Base-by-base conservation (phyloP, 2,797 vertebrate genomes). In the Chelonia mydas region DNA sequence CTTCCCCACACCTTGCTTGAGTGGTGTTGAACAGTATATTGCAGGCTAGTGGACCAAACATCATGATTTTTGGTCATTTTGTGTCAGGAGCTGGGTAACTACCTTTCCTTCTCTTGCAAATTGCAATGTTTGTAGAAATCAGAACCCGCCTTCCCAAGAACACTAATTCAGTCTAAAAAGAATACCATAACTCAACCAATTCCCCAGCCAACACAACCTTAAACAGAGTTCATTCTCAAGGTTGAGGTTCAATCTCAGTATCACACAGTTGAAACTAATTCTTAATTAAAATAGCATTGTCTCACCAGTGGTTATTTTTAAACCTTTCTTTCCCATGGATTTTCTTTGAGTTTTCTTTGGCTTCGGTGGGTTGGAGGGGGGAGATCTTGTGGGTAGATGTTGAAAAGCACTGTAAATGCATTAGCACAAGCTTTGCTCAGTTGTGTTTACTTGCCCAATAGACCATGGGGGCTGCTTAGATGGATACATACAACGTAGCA, bases 301-400 rank as follows among this genome's bases (percentile, higher is more conserved):
- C 45, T 41, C 72, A 86, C 49, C 51, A 87, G 61, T 86, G 81
- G 79, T 89, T 95, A 59, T 92, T 96, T 95, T 82, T 81, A 86
- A 83, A 37, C 83, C 82, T 89, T 65, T 92, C 91, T 23, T 96
- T 89, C 51, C 6, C 86, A 3, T 59, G 21, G 96, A 81, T 0
- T 1, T 50, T 33, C 89, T 89, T 90, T 86, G 49, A 50, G 78
- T 79, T 96, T 92, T 84, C 74, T 86, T 49, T 95, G 92, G 12
- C 10, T 54, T 21, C n/a, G 31, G 10, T 3, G 33, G 49, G 50
- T 77, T 90, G 53, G 76, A 84, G 53, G 72, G 65, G n/a, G 86
- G 81, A 94, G 54, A 23, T 33, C 41, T 57, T 87, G 37, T 27
- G 54, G 9, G 54, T 85, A 81, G 10, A 16, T 93, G 86, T 2